Conservation (phyloP, 2,113 vertebrate species). For the Nerophis lumbriciformis region DNA sequence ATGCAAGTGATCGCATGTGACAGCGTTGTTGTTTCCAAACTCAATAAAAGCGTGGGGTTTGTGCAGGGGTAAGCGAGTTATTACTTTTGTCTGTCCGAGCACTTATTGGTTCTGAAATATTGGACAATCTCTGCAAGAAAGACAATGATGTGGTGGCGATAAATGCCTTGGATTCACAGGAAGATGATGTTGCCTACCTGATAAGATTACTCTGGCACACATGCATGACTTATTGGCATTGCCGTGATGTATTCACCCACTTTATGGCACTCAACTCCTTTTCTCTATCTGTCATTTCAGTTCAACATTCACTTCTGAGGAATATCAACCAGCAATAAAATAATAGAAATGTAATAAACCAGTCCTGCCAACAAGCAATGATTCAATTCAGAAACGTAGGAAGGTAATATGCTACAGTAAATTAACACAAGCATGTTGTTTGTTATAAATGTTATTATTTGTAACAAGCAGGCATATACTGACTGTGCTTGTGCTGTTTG, state of each 20-base stretch:
- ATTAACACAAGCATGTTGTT: too few species aligned
- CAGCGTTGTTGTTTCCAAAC: neutral
- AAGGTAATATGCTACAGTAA: too few species aligned
- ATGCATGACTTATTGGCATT: too few species aligned
- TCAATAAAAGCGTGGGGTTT: neutral
- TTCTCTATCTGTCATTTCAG: too few species aligned
- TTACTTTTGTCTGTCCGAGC: neutral
- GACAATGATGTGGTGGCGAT: neutral
- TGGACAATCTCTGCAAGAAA: neutral
- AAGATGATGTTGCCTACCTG: neutral
- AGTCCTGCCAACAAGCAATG: neutral
- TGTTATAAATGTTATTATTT: too few species aligned
- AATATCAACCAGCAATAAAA: neutral
- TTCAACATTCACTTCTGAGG: neutral
- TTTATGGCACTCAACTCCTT: too few species aligned
- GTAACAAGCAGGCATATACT: slow-evolving; percentile 2
- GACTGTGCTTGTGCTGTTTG: too few species aligned
- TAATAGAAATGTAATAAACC: neutral
- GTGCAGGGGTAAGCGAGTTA: neutral
- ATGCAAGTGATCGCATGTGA: neutral
- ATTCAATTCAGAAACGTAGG: neutral
- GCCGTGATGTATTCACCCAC: too few species aligned
- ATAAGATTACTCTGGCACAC: too few species aligned
- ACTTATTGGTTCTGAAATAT: neutral
- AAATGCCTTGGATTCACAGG: too few species aligned